Evolutionary conservation across 2,888 invertebrate genomes (phyloP), one percentile per base, ranked within the genome.

Genomic region (Andrena flavipes): DNA sequence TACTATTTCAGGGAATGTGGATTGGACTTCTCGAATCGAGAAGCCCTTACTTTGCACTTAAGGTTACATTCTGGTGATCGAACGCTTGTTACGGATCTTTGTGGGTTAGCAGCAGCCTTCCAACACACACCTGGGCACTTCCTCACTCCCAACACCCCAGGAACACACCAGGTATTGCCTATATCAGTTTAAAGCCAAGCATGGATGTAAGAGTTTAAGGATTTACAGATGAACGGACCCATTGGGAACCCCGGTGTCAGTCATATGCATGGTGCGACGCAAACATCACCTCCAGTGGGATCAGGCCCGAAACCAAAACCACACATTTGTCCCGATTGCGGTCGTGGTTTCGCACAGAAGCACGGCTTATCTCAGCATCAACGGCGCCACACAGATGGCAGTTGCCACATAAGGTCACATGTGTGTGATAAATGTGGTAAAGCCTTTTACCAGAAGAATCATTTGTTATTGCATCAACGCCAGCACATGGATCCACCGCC

Each of bases 371-470:
- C 97, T 80, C 97, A 97, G 90, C 97, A 97, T 93, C 97, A 97
- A 90, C 96, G 97, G 82, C 96, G 96, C 93, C 97, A 97, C 92
- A 97, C 97, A 2, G 97, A 97, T 87, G 97, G 97, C 67, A 96
- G 96, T 85, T 97, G 97, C 91, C 97, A 97, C 69, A 94, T 97
- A 64, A 95, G 97, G 88, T 97, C 97, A 62, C 97, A 97, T 92
- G 96, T 97, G 13, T 97, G 97, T 92, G 96, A 95, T 84, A 97
- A 97, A 91, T 97, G 97, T 91, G 97, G 97, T 76, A 97, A 97
- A 92, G 97, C 97, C 16, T 97, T 97, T 95, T 97, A 97, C 95
- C 97, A 97, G 94, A 97, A 97, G 94, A 97, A 97, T 93, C 97
- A 97, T 91, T 94, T 97, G 80, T 96, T 97, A 94, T 94, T 97